phyloP scores from a whole-genome alignment of 2,797 vertebrate genomes.

The Hephaestus fuliginosus region DNA sequence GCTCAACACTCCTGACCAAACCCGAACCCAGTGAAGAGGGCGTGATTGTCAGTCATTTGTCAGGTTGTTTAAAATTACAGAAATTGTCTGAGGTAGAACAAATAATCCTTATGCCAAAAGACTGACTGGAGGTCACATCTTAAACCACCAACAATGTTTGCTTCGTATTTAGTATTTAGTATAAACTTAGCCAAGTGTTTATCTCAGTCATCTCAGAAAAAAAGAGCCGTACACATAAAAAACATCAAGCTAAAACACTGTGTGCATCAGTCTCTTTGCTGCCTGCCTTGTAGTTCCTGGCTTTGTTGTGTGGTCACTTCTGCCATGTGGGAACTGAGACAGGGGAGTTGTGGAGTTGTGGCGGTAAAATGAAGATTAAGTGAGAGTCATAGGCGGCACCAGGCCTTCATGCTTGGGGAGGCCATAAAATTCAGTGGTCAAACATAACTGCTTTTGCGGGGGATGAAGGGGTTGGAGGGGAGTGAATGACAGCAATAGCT shows the following conservation, averaged over 20 bases:
- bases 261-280: not conserved
- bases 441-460: not conserved
- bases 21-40: too few relatives aligned
- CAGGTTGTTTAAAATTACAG: too few relatives aligned
- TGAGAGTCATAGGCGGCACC: not conserved
- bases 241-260: not conserved
- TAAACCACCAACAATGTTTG: too few relatives aligned
- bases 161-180: too few relatives aligned
- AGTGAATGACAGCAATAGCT: not conserved
- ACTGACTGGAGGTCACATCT: too few relatives aligned
- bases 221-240: not conserved
- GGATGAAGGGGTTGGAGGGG: not conserved
- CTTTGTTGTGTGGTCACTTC: not conserved
- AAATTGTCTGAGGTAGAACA: too few relatives aligned
- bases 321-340: not conserved
- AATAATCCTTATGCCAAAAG: too few relatives aligned
- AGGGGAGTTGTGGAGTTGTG: not conserved
- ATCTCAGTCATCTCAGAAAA: not conserved
- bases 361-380: constrained; percentile 22
- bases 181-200: too few relatives aligned
- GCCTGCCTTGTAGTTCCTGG: not conserved
- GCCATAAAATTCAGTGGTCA: constrained; percentile 7
- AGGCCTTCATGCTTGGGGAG: not conserved
- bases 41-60: too few relatives aligned
- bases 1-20: too few relatives aligned